Evolutionary conservation across 1,140 invertebrate genomes (phyloP), one percentile per base, ranked within the genome.

Genomic region (Trissolcus basalis): DNA sequence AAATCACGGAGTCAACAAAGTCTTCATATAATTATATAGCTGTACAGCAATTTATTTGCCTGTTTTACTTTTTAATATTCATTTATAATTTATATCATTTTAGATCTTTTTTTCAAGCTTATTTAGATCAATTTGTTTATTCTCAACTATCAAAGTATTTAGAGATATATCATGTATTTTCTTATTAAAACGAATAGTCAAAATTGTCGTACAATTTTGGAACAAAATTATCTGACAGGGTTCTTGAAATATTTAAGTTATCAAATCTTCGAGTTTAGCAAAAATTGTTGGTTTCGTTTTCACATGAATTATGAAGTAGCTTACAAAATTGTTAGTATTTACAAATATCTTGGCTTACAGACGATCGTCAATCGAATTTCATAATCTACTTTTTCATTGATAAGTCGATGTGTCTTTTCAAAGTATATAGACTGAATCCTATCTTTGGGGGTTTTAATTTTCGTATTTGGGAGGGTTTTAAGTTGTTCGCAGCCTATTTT

Each of bases 261-360:
- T 27, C 19, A 27, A 27, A 27, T 27, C 19, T 27, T 27, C 19
- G 19, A 27, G 19, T 27, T 27, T 27, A 27, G 19, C 19, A 27
- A 27, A 27, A 27, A 27, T 27, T 27, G 19, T 27, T 27, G 19
- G 19, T n/a, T n/a, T n/a, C n/a, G 6, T 27, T 1, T 27, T 27
- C 19, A 27, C 11, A 55, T 27, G 36, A 55, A 19, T 32, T 48
- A 47, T 48, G 43, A 58, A 33, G 44, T 48, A 58, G 32, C 44
- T 58, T 48, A 58, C 27, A 58, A 35, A 47, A 58, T 36, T 47
- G 44, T 58, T 47, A 47, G 43, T 58, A 58, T 58, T 47, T 58
- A 58, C 55, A 58, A 58, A 47, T 48, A 48, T 36, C 14, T 16
- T 58, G 13, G 12, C 32, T 58, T 58, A 47, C 43, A 19, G 12